Base-by-base conservation (phyloP, 2,888 invertebrate species). In the Invenusta paracnida region DNA sequence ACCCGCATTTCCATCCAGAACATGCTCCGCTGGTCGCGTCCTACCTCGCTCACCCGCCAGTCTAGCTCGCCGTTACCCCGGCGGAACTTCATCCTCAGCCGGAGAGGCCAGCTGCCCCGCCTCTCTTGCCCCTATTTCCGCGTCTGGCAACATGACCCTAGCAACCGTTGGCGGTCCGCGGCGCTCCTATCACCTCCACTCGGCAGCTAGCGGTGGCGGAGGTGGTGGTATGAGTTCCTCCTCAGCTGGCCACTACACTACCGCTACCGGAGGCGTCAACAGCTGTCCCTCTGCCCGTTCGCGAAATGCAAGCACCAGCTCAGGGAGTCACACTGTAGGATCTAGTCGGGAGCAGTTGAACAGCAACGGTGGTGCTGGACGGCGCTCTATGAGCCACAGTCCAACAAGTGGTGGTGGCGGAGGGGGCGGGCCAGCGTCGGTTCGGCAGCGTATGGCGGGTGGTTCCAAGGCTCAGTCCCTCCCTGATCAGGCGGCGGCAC, bases 281-380 rank as follows among this genome's bases (percentile, higher is more conserved):
- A n/a, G 79, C 23, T 13, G 5, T n/a, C 2, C 11, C 23, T 85
- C 85, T 1, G 85, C 85, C 11, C 66, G 85, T 1, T 85, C 85
- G 13, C 84, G 85, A 29, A 85, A 48, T 67, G 85, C 67, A 2
- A 85, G 85, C 79, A 85, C 85, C 1, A 85, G 85, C 29, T 85
- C 85, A 11, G 85, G 67, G 23, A 81, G 73, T 28, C 82, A 82
- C 23, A 82, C 82, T 1, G 31, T 82, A 29, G 82, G 30, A 2
- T 82, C 82, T 1, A 82, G 82, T 23, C 2, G 82, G 31, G 82
- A 82, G 31, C 82, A 82, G 11, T n/a, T 82, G 11, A 11, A 29
- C 17, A 11, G 29, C 82, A 48, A 48, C 17, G 48, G 48, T 48
- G n/a, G 27, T 5, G 27, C 2, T 23, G 73, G 73, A 13, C 30